Evolutionary conservation across 1,140 invertebrate species (phyloP), one percentile per base, ranked within the genome.

Genomic region (Hyposmocoma kahamanoa): DNA sequence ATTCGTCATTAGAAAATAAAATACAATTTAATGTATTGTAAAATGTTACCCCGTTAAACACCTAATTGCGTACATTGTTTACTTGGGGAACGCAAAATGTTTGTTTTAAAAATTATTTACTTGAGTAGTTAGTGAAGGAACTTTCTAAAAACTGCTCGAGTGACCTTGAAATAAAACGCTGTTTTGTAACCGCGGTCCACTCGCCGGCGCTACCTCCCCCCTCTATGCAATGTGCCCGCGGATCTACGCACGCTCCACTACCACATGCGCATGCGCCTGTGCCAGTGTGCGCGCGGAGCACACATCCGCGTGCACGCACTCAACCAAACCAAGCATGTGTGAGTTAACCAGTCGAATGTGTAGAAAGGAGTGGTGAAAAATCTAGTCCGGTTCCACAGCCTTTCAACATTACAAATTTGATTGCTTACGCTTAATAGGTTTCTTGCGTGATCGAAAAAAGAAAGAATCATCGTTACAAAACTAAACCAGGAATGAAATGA

Each of bases 151-250:
- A 84, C 79, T 84, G 78, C 72, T 84, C 68, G 69, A 67, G 67
- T 85, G 85, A 86, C 85, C 85, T 87, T 87, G 85, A 87, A 86
- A 86, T 78, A 86, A 84, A 84, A 80, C 73, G 79, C 70, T 81
- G 70, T 86, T 86, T 85, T 83, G 84, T 85, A 86, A 85, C 80
- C 69, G 77, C 74, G 72, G 64, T 86, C 79, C 72, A 68, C 58
- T 72, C 58, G 75, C 68, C 59, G 73, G 59, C 70, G 66, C 71
- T 72, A 70, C 56, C 62, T 66, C 69, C 68, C 68, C 44, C 67
- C 62, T 60, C 76, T 60, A 54, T 69, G 74, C 68, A 72, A 55
- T 59, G 54, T 49, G 50, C 62, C 20, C 61, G 62, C 69, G 62
- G 70, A 70, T 75, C 76, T 79, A 77, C 68, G 67, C 73, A 72